Percentiles rank a stretch among this genome's conserved stretches.
Conservation (phyloP, 1,140 invertebrate genomes). For the Leptoteleia sp. region DNA sequence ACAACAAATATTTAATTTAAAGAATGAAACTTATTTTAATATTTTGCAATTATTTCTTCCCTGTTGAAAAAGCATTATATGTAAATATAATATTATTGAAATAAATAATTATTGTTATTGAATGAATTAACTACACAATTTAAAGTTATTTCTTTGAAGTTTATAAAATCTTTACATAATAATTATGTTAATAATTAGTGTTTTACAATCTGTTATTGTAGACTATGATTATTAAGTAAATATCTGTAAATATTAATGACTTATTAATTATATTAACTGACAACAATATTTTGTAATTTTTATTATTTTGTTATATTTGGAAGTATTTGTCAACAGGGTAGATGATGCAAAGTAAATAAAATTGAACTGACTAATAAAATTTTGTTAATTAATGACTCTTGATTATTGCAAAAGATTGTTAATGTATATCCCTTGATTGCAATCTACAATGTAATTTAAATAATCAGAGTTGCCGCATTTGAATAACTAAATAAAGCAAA, state of each 20-base stretch:
- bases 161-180: no score
- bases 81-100: background rate
- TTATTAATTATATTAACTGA: no score
- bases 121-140: no score
- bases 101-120: no score
- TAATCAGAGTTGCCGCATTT: conserved; percentile 41
- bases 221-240: no score
- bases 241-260: no score
- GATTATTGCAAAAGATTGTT: conserved; percentile 25
- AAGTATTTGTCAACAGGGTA: conserved; percentile 22
- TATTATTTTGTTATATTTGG: no score
- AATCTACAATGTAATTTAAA: conserved; percentile 35
- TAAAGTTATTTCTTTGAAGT: no score
- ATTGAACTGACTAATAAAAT: background rate
- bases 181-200: no score
- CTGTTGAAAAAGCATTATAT: conserved; percentile 23
- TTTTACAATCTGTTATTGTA: no score
- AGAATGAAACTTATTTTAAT: no score
- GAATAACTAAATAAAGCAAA: conserved; percentile 11
- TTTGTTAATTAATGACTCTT: conserved; percentile 27
- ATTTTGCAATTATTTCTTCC: conserved; percentile 11
- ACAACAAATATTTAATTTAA: conserved; percentile 20
- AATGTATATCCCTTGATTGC: conserved; percentile 29
- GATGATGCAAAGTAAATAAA: conserved; percentile 7
- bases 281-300: no score